Evolutionary conservation across 2,113 vertebrate genomes (phyloP), one percentile per base, ranked within the genome.

Genomic region (Callionymus lyra): DNA sequence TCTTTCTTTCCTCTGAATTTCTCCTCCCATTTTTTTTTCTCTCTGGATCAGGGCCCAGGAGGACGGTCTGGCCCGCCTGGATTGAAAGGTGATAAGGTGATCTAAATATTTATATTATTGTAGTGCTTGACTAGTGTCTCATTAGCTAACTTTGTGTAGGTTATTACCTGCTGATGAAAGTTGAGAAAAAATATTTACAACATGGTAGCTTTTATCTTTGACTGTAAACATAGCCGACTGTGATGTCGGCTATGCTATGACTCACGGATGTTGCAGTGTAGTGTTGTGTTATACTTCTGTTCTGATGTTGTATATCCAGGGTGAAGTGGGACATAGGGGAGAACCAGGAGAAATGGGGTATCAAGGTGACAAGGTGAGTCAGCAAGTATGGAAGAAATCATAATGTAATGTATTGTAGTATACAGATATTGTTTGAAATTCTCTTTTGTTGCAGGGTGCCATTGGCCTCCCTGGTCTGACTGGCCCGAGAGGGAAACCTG

Each of bases 81-180:
- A 97, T 89, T 97, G 91, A 99, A 97, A 99, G 95, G 95, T 99
- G 95, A 99, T 98, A 98, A 99, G 95, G 95, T 99, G 95, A 99
- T 90, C 89, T 96, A 92, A 96, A 89, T 94, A 88, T 91, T 97
- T 91, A 76, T 72, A 80, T 93, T 93, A 86, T 90, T 82, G 80
- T 67, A 85, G 76, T 80, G 73, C 21, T 27, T 27, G 4, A 27
- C 21, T 27, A 8, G 4, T 27, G 4, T 27, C 21, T 27, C n/a
- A n/a, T n/a, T n/a, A n/a, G n/a, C n/a, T 76, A 72, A 75, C 41
- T 68, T 44, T 67, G 34, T 70, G 45, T 56, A 43, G 53, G 50
- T 11, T 75, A 49, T 56, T 42, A 46, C 5, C 56, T 41, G 18
- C 12, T n/a, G n/a, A n/a, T n/a, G n/a, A n/a, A n/a, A n/a, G n/a